Evolutionary conservation across 2,888 invertebrate genomes (phyloP).

Genomic region (Schrankia costaestrigalis): DNA sequence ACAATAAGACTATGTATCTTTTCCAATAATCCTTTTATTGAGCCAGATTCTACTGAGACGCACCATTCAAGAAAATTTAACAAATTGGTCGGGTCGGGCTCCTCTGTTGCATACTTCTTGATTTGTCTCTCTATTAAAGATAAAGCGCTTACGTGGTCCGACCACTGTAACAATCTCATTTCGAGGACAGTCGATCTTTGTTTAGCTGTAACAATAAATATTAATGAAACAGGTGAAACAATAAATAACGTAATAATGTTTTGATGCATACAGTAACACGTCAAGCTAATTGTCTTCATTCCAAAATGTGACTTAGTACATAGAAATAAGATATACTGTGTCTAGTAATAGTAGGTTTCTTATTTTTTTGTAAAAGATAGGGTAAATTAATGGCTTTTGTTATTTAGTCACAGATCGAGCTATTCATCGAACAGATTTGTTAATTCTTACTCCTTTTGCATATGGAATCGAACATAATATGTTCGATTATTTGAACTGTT

Average conservation of each 20-base stretch:
- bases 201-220: conserved; percentile 10
- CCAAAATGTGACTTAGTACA: no score
- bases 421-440: no score
- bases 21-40: conserved; percentile 15
- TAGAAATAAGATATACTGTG: no score
- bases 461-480: no score
- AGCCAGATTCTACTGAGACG: conserved; percentile 21
- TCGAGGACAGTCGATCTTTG: conserved; percentile 13
- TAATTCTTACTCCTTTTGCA: no score
- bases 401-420: no score
- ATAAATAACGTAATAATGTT: neutral
- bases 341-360: no score
- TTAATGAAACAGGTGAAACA: neutral
- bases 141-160: conserved; percentile 16
- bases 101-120: conserved; percentile 2
- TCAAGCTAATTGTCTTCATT: no score
- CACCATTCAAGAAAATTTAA: conserved; percentile 18
- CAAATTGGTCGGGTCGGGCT: conserved; percentile 7
- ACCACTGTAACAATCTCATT: conserved; percentile 22
- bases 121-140: conserved; percentile 15
- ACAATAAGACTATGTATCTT: conserved; percentile 16
- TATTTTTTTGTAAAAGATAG: no score
- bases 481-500: no score
- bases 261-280: no score
- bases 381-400: no score